These are phyloP conservation scores for Hydriomena furcata DNA, from an alignment of 2,888 invertebrate genomes.

Conservation along the genomic window DNA sequence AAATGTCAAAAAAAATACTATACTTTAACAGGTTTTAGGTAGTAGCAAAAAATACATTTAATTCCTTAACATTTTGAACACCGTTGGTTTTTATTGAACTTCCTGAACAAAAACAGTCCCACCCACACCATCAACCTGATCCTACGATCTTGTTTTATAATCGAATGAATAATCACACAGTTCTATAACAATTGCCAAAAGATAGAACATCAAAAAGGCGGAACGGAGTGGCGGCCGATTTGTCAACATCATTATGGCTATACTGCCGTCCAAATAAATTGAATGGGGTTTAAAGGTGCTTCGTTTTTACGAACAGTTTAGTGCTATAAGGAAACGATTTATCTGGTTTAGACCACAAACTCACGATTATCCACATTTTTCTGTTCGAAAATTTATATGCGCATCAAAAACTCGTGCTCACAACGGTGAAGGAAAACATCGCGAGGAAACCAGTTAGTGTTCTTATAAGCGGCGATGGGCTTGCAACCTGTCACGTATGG, in stretches of 20 bases:
- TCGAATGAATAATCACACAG: constrained; percentile 64
- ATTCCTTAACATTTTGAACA: too few species aligned
- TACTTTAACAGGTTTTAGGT: too few species aligned
- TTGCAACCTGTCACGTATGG: too few species aligned
- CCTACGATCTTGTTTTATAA: constrained; percentile 32
- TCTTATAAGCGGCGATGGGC: too few species aligned
- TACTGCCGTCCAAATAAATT: constrained; percentile 68
- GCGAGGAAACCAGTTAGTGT: too few species aligned
- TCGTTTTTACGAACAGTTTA: constrained; percentile 23
- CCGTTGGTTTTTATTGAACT: background rate
- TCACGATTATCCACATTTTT: too few species aligned
- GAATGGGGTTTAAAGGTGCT: constrained; percentile 61
- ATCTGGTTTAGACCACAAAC: background rate
- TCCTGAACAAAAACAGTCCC: background rate
- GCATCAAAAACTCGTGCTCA: too few species aligned
- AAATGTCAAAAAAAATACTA: too few species aligned
- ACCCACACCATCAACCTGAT: constrained; percentile 23
- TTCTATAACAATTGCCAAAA: constrained; percentile 58
- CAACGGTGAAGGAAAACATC: too few species aligned
- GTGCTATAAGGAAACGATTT: background rate
- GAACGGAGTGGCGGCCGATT: constrained; percentile 62
- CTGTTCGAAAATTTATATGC: too few species aligned
- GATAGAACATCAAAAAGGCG: constrained; percentile 79
- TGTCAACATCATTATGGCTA: constrained; percentile 77
- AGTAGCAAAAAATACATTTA: too few species aligned